A percentile compares a stretch with the other conserved stretches of the same genome.
Conservation (phyloP, 2,797 vertebrate genomes). For the Acanthis flammea region DNA sequence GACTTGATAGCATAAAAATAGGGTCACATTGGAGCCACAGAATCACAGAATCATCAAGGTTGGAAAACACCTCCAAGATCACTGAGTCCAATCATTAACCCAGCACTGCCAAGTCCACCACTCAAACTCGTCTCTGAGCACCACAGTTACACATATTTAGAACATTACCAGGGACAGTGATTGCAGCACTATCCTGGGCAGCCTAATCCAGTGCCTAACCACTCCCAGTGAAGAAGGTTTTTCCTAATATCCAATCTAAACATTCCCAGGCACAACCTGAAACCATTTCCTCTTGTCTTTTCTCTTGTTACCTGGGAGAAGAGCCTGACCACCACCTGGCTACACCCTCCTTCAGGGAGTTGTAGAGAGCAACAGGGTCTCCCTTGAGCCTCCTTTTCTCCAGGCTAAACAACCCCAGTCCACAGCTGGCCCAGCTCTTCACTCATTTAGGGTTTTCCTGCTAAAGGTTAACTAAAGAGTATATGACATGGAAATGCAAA, state of each 20-base stretch:
- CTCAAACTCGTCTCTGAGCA: not conserved
- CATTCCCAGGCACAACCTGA: not conserved
- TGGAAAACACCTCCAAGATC: not conserved
- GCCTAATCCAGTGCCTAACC: not conserved
- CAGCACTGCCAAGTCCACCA: not conserved
- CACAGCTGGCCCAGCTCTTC: not conserved
- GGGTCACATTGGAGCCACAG: not conserved
- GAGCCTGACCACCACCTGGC: fast-evolving
- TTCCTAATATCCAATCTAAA: not conserved
- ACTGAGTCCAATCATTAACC: not conserved
- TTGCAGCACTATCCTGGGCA: not conserved
- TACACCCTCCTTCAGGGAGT: not conserved
- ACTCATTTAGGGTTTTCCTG: not conserved
- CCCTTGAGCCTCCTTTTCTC: not conserved
- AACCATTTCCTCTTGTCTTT: not conserved
- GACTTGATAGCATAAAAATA: not conserved
- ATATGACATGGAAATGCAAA: not conserved
- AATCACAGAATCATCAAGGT: not conserved
- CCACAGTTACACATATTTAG: not conserved
- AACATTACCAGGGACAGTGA: not conserved
- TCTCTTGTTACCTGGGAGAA: not conserved
- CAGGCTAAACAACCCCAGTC: not conserved
- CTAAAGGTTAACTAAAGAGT: not conserved
- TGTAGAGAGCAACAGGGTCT: not conserved
- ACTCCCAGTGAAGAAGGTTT: not conserved